These are phyloP conservation scores for Trichonephila inaurata DNA, from an alignment of 1,140 invertebrate species.

Conservation along the genomic window DNA sequence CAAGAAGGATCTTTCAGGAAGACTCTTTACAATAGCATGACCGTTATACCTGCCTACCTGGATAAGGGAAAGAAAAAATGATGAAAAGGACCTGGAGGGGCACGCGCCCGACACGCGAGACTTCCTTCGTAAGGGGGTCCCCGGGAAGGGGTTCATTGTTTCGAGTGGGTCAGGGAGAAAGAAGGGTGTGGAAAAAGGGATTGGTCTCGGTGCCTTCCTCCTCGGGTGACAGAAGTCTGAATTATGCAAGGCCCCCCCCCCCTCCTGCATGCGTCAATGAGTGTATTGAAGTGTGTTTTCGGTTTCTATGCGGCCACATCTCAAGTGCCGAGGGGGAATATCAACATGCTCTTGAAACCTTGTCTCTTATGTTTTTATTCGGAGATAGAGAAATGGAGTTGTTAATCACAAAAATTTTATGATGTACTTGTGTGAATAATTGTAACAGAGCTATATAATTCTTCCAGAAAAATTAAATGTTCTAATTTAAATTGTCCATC, in stretches of 20 bases:
- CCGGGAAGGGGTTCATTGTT: slow-evolving; percentile 62
- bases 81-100: neutral
- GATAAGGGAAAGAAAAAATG: neutral
- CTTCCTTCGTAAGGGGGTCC: neutral
- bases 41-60: slow-evolving; percentile 10
- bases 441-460: too few species aligned
- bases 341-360: neutral
- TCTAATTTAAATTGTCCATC: too few species aligned
- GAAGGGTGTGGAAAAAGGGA: slow-evolving; percentile 56
- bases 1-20: neutral
- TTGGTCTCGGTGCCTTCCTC: slow-evolving; percentile 54
- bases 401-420: too few species aligned
- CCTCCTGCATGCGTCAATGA: slow-evolving; percentile 10
- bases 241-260: neutral
- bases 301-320: neutral
- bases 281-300: slow-evolving; percentile 13
- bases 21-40: slow-evolving; percentile 20
- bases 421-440: too few species aligned
- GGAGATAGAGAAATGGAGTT: too few species aligned
- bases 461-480: too few species aligned
- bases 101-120: slow-evolving; percentile 72
- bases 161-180: slow-evolving; percentile 55
- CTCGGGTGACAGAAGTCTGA: slow-evolving; percentile 35
- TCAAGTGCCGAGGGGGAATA: neutral
- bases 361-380: neutral